phyloP scores from a whole-genome alignment of 1,140 invertebrate species.

The Pogonus chalceus region DNA sequence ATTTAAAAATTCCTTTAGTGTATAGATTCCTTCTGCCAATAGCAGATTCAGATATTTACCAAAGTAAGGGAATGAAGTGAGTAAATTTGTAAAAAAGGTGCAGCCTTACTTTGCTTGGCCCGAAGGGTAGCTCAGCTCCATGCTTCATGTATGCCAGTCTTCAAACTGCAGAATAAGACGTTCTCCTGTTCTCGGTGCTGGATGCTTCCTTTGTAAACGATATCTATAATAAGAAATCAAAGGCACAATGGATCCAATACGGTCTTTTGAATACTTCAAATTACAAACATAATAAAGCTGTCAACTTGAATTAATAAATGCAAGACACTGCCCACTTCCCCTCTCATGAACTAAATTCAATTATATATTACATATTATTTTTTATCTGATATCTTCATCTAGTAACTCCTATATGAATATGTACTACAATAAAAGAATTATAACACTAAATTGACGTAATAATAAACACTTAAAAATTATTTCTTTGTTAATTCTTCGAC shows the following conservation, averaged over 20 bases:
- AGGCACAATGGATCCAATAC: not conserved
- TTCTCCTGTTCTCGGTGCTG: not conserved
- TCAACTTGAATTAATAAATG: not conserved
- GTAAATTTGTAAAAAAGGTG: not conserved
- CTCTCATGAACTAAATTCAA: too few relatives aligned
- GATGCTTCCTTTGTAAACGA: not conserved
- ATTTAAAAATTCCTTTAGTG: not conserved
- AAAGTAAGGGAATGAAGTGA: not conserved
- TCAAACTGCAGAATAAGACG: not conserved
- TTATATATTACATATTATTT: too few relatives aligned
- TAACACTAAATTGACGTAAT: too few relatives aligned
- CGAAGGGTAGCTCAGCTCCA: too few relatives aligned
- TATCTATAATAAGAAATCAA: slow-evolving; percentile 5
- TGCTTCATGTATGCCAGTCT: too few relatives aligned
- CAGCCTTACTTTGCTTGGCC: not conserved
- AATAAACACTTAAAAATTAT: too few relatives aligned
- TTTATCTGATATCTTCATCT: too few relatives aligned
- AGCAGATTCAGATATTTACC: not conserved
- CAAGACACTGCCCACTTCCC: too few relatives aligned
- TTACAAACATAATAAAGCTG: not conserved
- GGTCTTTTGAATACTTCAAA: not conserved
- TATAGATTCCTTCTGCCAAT: not conserved
- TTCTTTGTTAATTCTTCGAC: too few relatives aligned
- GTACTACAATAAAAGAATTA: too few relatives aligned
- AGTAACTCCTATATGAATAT: too few relatives aligned